phyloP scores from a whole-genome alignment of 1,140 invertebrate species.

The Oryzaephilus surinamensis region DNA sequence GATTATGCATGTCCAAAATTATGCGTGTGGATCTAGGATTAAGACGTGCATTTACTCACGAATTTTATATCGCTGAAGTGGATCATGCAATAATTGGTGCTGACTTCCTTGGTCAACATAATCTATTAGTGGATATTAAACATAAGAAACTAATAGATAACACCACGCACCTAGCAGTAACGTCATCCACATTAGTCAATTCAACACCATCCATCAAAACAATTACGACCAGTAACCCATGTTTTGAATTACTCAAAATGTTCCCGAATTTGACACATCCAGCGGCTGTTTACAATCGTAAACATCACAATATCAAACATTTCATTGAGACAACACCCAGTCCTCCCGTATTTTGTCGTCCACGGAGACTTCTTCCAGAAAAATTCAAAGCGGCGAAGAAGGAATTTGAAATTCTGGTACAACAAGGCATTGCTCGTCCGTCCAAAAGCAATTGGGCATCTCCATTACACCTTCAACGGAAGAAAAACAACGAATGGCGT shows the following conservation, averaged over 20 bases:
- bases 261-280: constrained; percentile 27
- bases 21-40: constrained; percentile 30
- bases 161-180: background rate
- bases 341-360: constrained; percentile 19
- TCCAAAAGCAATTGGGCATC: constrained; percentile 34
- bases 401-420: constrained; percentile 26
- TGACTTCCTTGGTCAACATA: constrained; percentile 20
- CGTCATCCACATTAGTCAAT: constrained; percentile 4
- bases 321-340: constrained; percentile 23
- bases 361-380: constrained; percentile 28
- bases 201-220: background rate
- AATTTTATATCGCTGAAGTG: constrained; percentile 36
- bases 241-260: constrained; percentile 14
- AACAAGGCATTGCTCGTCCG: constrained; percentile 16
- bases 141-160: constrained; percentile 4
- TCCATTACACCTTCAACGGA: constrained; percentile 37
- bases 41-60: constrained; percentile 30
- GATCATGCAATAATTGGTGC: constrained; percentile 33
- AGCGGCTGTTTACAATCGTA: background rate
- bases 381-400: constrained; percentile 17
- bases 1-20: background rate
- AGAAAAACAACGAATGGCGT: constrained; percentile 33
- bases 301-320: constrained; percentile 11
- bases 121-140: background rate
- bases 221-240: background rate